Evolutionary conservation across 2,888 invertebrate genomes (phyloP), one percentile per base, ranked within the genome.

Genomic region (Heliconius aoede): DNA sequence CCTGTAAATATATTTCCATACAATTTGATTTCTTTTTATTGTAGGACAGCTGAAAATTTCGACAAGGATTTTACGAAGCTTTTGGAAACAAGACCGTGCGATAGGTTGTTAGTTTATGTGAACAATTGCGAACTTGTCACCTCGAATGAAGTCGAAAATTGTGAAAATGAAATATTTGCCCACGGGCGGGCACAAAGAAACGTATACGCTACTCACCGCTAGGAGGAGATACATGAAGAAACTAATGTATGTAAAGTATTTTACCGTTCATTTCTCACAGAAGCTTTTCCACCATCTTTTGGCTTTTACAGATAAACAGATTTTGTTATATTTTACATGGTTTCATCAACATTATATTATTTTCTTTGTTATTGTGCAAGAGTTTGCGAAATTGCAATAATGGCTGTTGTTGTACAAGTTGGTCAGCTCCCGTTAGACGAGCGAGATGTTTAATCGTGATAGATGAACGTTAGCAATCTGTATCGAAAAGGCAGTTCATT

Each of bases 201-300:
- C 95, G 69, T 96, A 96, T 87, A 95, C 95, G 28, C 91, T 94
- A 85, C 90, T 96, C 82, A 95, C 95, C 76, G 95, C 95, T 76
- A 95, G 95, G 89, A 94, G 95, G 88, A 93, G 95, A 91, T 93
- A 96, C 91, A 95, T 96, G 95, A 96, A 96, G 95, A 96, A 96
- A 88, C 88, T 95, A 90, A 92, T 95, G 96, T 96, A 95, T 93
- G 96, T 95, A 93, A 87, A 79, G 36, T 68, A 77, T 74, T 81
- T 64, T 74, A 71, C 4, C 13, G 68, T 65, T 79, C 78, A 73
- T 73, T 72, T 74, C 75, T 76, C 30, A 24, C 18, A 36, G 55
- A 24, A 1, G 46, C 18, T n/a, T 76, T 73, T 28, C 60, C 30
- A 62, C 46, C 60, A 76, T 13, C 30, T 73, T 69, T 62, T 61